Evolutionary conservation across 1,140 invertebrate genomes (phyloP), one percentile per base, ranked within the genome.

Genomic region (Gryllus bimaculatus): DNA sequence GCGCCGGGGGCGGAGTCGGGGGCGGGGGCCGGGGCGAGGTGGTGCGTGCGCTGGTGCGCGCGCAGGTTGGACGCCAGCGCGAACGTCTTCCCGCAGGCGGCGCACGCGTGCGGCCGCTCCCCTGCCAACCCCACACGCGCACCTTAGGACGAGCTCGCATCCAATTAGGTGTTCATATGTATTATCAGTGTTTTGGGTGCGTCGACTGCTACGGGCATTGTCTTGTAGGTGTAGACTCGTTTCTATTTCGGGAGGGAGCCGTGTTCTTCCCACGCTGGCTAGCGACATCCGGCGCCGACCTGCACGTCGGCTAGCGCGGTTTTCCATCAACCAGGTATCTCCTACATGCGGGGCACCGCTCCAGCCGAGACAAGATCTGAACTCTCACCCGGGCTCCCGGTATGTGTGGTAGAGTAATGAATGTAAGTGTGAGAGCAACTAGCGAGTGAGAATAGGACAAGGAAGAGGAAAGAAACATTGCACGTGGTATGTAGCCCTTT

Each of bases 31-130:
- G 26, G 26, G 26, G 1, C 26, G 48, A 47, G 54, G 81, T 89
- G 87, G 79, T 90, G 89, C 1, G 88, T 90, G 82, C 89, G 88
- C 47, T 87, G 77, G 81, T 90, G 89, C 0, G 89, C 88, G 78
- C 88, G 85, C 20, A 90, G 82, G 82, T 90, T 90, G 82, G 88
- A 90, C 48, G 87, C 85, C 4, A 89, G 84, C n/a, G 89, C 88
- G 82, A 90, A 90, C 78, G 85, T 85, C 82, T 90, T 90, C 2
- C 85, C 83, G 81, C 89, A 90, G 8, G 86, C 81, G 48, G 84
- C 79, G 83, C 89, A 90, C 48, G 84, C 84, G 82, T 89, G 87
- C 8, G 88, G 88, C 80, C 88, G 89, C 79, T 90, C 88, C 77
- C 88, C 89, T 90, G 81, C 20, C 18, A 47, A 76, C 39, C 39